Conservation (phyloP, 1,140 invertebrate genomes). For the Listronotus bonariensis region DNA sequence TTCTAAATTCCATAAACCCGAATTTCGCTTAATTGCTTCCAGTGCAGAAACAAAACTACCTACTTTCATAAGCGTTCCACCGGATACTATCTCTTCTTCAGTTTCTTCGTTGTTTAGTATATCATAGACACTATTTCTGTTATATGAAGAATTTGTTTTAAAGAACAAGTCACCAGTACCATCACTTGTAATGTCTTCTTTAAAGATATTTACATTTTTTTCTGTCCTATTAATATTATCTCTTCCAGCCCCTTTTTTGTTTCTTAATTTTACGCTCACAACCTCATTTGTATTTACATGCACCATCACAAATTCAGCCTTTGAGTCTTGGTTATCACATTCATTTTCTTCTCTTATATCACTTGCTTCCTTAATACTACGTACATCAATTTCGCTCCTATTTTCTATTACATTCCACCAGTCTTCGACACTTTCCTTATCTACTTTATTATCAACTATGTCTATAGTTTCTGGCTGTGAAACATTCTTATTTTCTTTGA, state of each 20-base stretch:
- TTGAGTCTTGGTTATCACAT: slow-evolving; percentile 6
- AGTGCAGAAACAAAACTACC: slow-evolving; percentile 36
- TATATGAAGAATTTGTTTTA: not conserved
- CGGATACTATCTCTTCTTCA: slow-evolving; percentile 13
- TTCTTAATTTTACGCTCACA: slow-evolving; percentile 27
- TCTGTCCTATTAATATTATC: not conserved
- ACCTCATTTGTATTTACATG: slow-evolving; percentile 13
- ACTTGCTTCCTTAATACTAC: not conserved
- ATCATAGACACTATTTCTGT: slow-evolving; percentile 34
- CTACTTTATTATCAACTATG: not conserved
- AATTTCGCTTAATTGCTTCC: slow-evolving; percentile 34
- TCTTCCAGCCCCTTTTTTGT: slow-evolving; percentile 2
- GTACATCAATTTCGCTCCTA: slow-evolving; percentile 1
- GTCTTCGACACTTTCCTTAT: slow-evolving; percentile 42
- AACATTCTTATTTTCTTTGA: too few relatives aligned
- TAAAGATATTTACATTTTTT: not conserved
- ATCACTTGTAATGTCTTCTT: not conserved
- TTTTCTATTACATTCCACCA: slow-evolving; percentile 45
- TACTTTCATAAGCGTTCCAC: slow-evolving; percentile 34
- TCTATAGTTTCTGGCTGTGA: not conserved
- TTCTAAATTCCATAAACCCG: slow-evolving; percentile 33
- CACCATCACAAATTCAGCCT: slow-evolving; percentile 23
- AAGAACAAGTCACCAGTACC: slow-evolving; percentile 17
- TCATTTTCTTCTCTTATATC: slow-evolving; percentile 24
- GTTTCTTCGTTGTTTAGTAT: slow-evolving; percentile 27